Evolutionary conservation across 1,140 invertebrate genomes (phyloP).

Genomic region (Subanguina moxae): DNA sequence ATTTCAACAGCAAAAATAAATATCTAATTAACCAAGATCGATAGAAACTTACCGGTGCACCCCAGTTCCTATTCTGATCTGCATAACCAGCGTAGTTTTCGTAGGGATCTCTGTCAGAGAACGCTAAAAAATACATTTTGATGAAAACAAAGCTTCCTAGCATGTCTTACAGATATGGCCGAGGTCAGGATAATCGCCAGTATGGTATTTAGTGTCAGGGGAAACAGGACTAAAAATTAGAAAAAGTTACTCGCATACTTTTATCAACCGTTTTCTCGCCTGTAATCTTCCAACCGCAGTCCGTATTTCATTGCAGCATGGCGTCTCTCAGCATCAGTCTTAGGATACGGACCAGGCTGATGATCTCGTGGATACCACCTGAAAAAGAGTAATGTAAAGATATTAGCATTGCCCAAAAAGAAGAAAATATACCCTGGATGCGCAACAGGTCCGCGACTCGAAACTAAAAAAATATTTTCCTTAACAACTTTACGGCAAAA

Average conservation of each 20-base stretch:
- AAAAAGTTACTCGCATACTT: slow-evolving; percentile 1
- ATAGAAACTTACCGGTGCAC: slow-evolving; percentile 43
- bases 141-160: too few species aligned
- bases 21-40: too few species aligned
- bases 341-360: slow-evolving; percentile 48
- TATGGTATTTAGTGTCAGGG: slow-evolving; percentile 31
- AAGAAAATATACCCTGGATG: slow-evolving; percentile 14
- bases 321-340: slow-evolving; percentile 55
- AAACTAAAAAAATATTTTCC: not conserved
- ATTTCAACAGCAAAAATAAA: too few species aligned
- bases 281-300: slow-evolving; percentile 55
- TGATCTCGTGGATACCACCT: slow-evolving; percentile 55
- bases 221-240: slow-evolving; percentile 32
- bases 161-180: slow-evolving; percentile 16
- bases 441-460: slow-evolving; percentile 14
- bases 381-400: not conserved
- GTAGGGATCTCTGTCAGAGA: slow-evolving; percentile 56
- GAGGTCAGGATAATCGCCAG: slow-evolving; percentile 57
- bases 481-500: too few species aligned
- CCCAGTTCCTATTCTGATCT: slow-evolving; percentile 51
- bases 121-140: slow-evolving; percentile 35
- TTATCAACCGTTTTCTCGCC: slow-evolving; percentile 1
- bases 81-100: slow-evolving; percentile 45
- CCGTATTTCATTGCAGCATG: slow-evolving; percentile 55
- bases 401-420: too few species aligned